A percentile compares a stretch with the other conserved stretches of the same genome.
phyloP scores from a whole-genome alignment of 2,888 invertebrate genomes.

The Trissolcus japonicus region DNA sequence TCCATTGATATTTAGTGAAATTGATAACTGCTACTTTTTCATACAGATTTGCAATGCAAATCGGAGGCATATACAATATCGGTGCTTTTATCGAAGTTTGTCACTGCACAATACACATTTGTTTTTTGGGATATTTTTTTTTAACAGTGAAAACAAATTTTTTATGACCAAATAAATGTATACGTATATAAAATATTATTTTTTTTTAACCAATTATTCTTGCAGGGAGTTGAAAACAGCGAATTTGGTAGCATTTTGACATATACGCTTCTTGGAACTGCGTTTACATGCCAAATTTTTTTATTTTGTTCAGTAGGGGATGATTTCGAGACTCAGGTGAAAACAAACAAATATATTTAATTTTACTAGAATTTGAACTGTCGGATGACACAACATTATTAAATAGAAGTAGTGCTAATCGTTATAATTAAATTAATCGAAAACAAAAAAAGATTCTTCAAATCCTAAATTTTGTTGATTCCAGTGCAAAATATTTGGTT shows the following conservation, averaged over 20 bases:
- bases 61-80: constrained; percentile 27
- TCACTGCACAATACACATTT: constrained; percentile 33
- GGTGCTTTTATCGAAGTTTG: constrained; percentile 33
- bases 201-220: neutral
- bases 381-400: no score
- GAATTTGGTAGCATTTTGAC: neutral
- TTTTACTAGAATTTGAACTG: no score
- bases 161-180: no score
- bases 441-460: no score
- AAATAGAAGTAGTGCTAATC: no score
- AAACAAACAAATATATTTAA: neutral
- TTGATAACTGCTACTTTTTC: neutral
- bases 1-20: no score
- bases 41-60: constrained; percentile 19
- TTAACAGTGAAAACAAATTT: constrained; percentile 22
- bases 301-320: constrained; percentile 1
- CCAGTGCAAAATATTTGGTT: no score
- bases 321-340: neutral
- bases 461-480: no score
- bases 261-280: neutral
- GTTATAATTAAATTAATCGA: no score
- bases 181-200: no score
- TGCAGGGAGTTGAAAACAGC: neutral
- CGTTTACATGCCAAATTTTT: neutral
- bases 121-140: constrained; percentile 39